Evolutionary conservation across 2,113 vertebrate species (phyloP).

Genomic region (Grantiella picta): DNA sequence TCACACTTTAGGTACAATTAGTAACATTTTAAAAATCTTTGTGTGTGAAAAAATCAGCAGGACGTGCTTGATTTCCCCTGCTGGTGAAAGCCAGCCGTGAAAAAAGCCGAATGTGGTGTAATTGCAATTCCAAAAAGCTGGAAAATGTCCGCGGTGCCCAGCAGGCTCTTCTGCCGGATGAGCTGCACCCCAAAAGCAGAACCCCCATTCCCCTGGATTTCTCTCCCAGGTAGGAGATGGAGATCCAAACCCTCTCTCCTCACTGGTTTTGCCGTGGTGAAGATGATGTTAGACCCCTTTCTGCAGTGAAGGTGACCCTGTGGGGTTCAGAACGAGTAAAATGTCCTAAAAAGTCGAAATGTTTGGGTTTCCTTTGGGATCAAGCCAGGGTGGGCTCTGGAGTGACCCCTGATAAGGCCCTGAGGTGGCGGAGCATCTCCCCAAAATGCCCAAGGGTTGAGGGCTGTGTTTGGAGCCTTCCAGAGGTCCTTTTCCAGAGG

Average conservation of each 20-base stretch:
- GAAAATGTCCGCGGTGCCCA: background rate
- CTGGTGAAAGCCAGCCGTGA: background rate
- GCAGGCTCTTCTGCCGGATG: background rate
- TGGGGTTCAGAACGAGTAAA: background rate
- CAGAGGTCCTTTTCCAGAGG: rapidly evolving
- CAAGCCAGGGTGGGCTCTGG: rapidly evolving
- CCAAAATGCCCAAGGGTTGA: background rate
- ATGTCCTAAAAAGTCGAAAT: background rate
- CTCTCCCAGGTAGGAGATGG: background rate
- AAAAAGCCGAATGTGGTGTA: background rate
- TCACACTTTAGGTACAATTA: constrained; percentile 35
- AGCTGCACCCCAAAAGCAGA: background rate
- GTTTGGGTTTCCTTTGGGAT: background rate
- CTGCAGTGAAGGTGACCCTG: background rate
- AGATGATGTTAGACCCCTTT: background rate
- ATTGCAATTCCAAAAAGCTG: too few species aligned
- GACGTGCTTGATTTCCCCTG: background rate
- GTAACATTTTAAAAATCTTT: background rate
- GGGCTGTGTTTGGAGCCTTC: too few species aligned
- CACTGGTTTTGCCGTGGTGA: background rate
- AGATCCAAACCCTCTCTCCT: background rate
- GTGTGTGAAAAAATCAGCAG: background rate
- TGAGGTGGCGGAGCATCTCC: background rate
- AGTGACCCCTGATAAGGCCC: too few species aligned
- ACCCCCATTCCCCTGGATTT: background rate